A percentile compares a stretch with the other conserved stretches of the same genome.
phyloP scores from a whole-genome alignment of 2,113 vertebrate genomes.

The Nycticebus coucang region DNA sequence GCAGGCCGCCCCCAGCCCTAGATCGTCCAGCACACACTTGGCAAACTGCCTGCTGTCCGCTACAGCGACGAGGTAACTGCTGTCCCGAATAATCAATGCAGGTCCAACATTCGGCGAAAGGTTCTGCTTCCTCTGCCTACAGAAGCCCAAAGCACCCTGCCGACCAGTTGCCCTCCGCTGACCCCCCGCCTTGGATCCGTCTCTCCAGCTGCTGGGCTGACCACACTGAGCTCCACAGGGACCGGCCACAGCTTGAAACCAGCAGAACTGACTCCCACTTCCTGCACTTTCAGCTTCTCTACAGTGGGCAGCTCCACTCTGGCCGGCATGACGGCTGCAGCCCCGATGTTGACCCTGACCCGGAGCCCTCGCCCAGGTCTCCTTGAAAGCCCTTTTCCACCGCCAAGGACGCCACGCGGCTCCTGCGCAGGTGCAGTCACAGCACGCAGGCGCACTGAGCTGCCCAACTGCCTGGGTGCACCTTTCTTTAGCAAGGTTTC shows the following conservation, averaged over 20 bases:
- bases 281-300: slow-evolving; percentile 92
- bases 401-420: background rate
- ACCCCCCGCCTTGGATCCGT: too few species aligned
- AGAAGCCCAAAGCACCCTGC: background rate
- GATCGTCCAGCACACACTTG: slow-evolving; percentile 94
- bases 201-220: too few species aligned
- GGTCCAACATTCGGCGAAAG: slow-evolving; percentile 97
- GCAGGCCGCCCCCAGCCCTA: slow-evolving; percentile 95
- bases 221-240: too few species aligned
- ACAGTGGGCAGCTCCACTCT: slow-evolving; percentile 86
- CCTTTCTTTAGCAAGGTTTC: background rate
- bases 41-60: slow-evolving; percentile 94
- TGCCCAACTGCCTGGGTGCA: background rate
- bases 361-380: slow-evolving; percentile 67
- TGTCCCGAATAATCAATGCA: slow-evolving; percentile 91
- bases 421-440: slow-evolving; percentile 62
- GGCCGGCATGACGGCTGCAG: slow-evolving; percentile 86
- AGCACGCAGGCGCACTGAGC: slow-evolving; percentile 66
- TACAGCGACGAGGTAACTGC: slow-evolving; percentile 90
- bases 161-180: too few species aligned
- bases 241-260: too few species aligned
- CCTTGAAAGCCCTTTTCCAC: slow-evolving; percentile 83
- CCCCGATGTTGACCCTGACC: background rate
- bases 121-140: slow-evolving; percentile 95
- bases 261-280: slow-evolving; percentile 83